Conservation (phyloP, 2,797 vertebrate species). For the Coracias cyanogaster region DNA sequence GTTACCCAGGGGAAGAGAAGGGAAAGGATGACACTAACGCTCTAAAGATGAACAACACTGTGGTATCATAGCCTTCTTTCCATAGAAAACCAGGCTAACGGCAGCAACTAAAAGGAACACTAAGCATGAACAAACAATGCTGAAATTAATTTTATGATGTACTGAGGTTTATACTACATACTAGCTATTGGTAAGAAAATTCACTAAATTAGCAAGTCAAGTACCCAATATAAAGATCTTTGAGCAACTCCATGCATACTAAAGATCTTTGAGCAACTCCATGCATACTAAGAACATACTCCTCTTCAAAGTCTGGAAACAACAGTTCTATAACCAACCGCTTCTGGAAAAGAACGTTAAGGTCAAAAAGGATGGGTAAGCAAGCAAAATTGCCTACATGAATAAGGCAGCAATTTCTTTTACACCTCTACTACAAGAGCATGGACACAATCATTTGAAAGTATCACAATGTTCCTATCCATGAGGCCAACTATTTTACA, state of each 20-base stretch:
- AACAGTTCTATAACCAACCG: fast-evolving
- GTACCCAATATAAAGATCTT: background rate
- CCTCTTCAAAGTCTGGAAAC: background rate
- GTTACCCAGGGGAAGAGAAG: background rate
- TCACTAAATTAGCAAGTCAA: background rate
- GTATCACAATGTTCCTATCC: background rate
- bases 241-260: too few species aligned
- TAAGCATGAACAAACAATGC: background rate
- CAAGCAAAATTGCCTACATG: background rate
- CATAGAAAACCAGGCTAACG: background rate
- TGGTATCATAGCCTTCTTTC: background rate
- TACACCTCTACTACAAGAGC: background rate
- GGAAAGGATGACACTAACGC: background rate
- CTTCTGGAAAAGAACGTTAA: background rate
- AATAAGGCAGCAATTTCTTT: background rate
- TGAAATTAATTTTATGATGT: background rate
- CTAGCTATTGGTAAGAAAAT: background rate
- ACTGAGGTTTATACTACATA: background rate
- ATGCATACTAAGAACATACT: background rate
- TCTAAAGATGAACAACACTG: background rate
- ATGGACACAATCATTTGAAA: background rate
- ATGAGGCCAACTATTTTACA: background rate
- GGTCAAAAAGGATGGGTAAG: background rate
- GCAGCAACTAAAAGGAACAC: background rate
- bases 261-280: background rate